Conservation (phyloP, 2,113 vertebrate species). For the Baryphthengus martii region DNA sequence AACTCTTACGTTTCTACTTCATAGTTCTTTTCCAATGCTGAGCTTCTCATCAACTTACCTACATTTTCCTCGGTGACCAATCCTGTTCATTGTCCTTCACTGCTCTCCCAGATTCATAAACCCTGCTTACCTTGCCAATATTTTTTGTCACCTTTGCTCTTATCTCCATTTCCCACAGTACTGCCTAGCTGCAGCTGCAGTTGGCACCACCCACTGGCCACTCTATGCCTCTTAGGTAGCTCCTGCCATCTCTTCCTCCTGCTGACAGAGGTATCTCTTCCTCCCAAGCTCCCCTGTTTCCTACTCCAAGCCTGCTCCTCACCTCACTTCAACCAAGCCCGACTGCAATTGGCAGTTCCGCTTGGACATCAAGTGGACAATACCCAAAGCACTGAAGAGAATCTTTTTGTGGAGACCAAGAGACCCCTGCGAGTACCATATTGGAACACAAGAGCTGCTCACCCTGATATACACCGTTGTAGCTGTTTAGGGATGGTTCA, state of each 20-base stretch:
- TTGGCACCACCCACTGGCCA: neutral
- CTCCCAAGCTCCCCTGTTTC: neutral
- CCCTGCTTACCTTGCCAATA: neutral
- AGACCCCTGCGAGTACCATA: neutral
- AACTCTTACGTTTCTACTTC: neutral
- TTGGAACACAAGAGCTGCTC: neutral
- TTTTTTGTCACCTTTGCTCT: neutral
- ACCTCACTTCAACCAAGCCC: neutral
- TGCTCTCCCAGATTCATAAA: neutral
- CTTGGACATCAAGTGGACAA: neutral
- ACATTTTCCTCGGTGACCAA: neutral
- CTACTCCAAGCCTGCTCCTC: neutral
- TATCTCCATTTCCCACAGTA: neutral
- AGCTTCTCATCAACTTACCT: neutral
- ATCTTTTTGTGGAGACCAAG: neutral
- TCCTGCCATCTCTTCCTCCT: neutral
- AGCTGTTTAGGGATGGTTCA: neutral
- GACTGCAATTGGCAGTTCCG: neutral
- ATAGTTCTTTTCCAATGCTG: neutral
- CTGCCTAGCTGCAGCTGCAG: neutral
- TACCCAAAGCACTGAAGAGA: neutral
- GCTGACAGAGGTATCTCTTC: fast-evolving
- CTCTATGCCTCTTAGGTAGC: neutral
- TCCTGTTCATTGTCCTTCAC: neutral
- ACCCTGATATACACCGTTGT: neutral